Evolutionary conservation across 2,797 vertebrate genomes (phyloP), one percentile per base, ranked within the genome.

Genomic region (Emydoidea blandingii): DNA sequence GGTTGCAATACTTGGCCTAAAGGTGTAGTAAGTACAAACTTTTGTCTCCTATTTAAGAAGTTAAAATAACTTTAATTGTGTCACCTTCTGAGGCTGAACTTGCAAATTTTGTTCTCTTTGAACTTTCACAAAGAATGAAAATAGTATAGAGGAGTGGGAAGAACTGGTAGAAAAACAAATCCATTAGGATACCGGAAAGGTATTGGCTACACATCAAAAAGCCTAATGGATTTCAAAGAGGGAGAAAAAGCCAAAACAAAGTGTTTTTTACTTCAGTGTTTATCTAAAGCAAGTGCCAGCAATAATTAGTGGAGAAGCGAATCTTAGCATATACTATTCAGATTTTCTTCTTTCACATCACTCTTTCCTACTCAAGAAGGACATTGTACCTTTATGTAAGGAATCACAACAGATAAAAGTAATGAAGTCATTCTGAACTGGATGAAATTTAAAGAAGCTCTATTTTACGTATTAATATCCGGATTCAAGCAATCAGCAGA

Each of bases 191-290:
- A 74, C 92, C 92, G 56, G 88, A 34, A 84, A 81, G 50, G 82
- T 78, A 31, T 92, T 98, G 97, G 92, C 96, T 90, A 44, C 68
- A 86, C 95, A 95, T 97, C 94, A 97, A 95, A 62, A 97, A 97
- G 44, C 82, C 79, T 79, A 54, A 57, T 79, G 74, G 93, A n/a
- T 95, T 97, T 97, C 93, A 94, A 92, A 97, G 96, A 83, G 31
- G 18, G 78, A 86, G 82, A 85, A 89, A 91, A 92, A 87, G 80
- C 82, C 88, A 81, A 72, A 79, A 52, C 93, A 12, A 89, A 89
- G 12, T 85, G 87, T 74, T 96, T 93, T 89, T 91, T 82, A 85
- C 85, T 95, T 56, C 23, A 29, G 62, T 94, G 92, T 97, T 95
- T 96, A 81, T 91, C 78, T 95, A 94, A 93, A 96, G 86, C 76